These are phyloP conservation scores for Casuarius casuarius DNA, from an alignment of 2,113 vertebrate genomes.

Conservation along the genomic window DNA sequence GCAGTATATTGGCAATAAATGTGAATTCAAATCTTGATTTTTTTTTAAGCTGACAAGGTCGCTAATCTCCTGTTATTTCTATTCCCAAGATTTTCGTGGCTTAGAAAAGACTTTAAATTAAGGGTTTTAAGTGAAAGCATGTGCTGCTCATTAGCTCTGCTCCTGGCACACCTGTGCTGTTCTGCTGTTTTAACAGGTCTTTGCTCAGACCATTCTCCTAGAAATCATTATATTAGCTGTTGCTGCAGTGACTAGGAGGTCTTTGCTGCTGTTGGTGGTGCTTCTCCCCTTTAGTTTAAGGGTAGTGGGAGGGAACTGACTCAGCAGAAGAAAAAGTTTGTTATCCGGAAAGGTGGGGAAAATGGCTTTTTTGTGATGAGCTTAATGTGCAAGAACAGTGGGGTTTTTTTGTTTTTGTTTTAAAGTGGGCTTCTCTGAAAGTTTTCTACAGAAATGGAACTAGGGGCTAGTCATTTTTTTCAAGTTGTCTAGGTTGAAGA, in stretches of 20 bases:
- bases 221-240: neutral
- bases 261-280: neutral
- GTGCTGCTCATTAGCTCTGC: slow-evolving; percentile 38
- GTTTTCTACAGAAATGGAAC: neutral
- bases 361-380: neutral
- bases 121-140: slow-evolving; percentile 22
- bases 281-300: neutral
- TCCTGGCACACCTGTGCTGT: slow-evolving; percentile 6
- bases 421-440: neutral
- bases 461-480: rapidly evolving
- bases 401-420: neutral
- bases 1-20: neutral
- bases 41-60: neutral
- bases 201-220: neutral
- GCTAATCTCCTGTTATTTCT: neutral
- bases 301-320: neutral
- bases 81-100: neutral
- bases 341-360: neutral
- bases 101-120: slow-evolving; percentile 37
- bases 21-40: neutral
- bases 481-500: neutral
- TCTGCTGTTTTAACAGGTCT: neutral
- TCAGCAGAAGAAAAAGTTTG: neutral
- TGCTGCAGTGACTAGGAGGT: neutral
- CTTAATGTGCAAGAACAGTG: neutral